Evolutionary conservation across 2,113 vertebrate species (phyloP), one percentile per base, ranked within the genome.

Genomic region (Pholis gunnellus): DNA sequence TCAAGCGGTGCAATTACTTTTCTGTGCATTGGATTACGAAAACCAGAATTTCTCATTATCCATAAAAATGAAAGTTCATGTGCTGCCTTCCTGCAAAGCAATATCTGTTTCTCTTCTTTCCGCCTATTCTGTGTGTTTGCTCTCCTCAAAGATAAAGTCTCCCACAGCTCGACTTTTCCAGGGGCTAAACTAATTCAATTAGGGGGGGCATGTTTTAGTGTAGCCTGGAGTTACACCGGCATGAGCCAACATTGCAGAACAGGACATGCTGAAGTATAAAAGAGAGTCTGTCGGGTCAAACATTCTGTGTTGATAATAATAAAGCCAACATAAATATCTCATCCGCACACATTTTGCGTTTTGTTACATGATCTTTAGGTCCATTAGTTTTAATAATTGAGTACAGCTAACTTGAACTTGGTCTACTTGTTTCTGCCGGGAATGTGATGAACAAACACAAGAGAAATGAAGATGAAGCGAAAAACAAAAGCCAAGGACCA

Each of bases 181-280:
- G 79, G 75, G 89, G 83, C 82, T 92, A 86, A 89, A 79, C 81
- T 87, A 92, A 93, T 89, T 91, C 75, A 88, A 83, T 88, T 81
- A 86, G 18, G 50, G 50, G 20, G 52, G 75, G 83, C 83, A 87
- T 85, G 87, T 91, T 87, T 84, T 82, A 89, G 78, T 75, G 60
- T 79, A 83, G 66, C 80, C 71, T 82, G 66, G 65, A 87, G 83
- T 90, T 79, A 61, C 84, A 82, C 81, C 60, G 72, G 52, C 64
- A 64, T 78, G 44, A 57, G 72, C 86, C 87, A 87, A 88, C 44
- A 79, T 46, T 67, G 80, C 44, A 66, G 78, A 90, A 81, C 56
- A 86, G 87, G 71, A 86, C 84, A 83, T 54, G 82, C 10, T 75
- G 66, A 78, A 78, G 65, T 87, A 82, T 74, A 64, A 78, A 90